Base-by-base conservation (phyloP, 2,888 invertebrate species). In the Smittia sp. region DNA sequence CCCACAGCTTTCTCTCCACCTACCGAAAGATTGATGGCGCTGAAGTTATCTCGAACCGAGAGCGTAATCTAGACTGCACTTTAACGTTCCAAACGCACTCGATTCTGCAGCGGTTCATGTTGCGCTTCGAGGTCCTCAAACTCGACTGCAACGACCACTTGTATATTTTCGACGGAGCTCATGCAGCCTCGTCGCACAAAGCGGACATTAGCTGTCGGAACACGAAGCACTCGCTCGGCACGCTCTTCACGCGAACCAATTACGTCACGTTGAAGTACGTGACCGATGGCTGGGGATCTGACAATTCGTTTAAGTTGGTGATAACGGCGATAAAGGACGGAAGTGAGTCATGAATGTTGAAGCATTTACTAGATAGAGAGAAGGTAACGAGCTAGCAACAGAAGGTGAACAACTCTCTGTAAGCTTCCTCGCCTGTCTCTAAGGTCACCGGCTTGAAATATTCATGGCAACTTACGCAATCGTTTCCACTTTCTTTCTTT, bases 41-140 rank as follows among this genome's bases (percentile, higher is more conserved):
- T 9, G 91, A 94, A 74, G 86, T 96, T 74, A 92, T 90, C 85
- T 95, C 95, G 24, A 90, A 93, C 81, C 94, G 94, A 83, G 95
- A 96, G 84, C 86, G 93, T 77, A 93, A 94, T 82, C 85, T 95
- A 79, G 92, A 95, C 84, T 96, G 96, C 85, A 90, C 92, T 78
- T 91, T 95, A 81, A 96, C 95, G 74, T 96, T 95, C 84, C 95
- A 95, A 85, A 96, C 96, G 77, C 94, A 95, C 84, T 93, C 94
- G 81, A 93, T 96, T 79, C 86, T 95, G 79, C 96, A 96, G 85
- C 87, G 94, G 78, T 96, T 96, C 83, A 95, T 96, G 93, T 87
- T 96, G 79, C 89, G 95, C 79, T 96, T 96, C 83, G 95, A 96
- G 81, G 88, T 92, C 82, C 86, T 96, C 78, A 93, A 94, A 82